Evolutionary conservation across 2,797 vertebrate genomes (phyloP), one percentile per base, ranked within the genome.

Genomic region (Oophaga sylvatica): DNA sequence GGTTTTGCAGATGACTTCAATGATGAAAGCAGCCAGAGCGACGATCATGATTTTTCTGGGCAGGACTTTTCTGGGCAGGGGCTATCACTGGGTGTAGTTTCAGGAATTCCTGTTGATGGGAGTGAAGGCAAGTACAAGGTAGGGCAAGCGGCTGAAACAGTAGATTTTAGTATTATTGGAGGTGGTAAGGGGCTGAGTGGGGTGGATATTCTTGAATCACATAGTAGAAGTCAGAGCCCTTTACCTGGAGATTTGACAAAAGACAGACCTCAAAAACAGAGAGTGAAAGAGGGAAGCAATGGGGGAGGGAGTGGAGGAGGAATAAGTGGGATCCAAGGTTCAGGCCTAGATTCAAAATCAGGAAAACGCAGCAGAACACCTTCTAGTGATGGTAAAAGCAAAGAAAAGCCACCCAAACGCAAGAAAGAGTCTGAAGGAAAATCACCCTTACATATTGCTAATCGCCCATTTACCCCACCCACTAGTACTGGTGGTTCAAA

Each of bases 361-460:
- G 95, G 97, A 79, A 99, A 99, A 91, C 97, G 98, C 86, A 99
- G 97, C 91, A 95, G 98, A 83, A 99, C 98, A 0, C 97, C 98
- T 0, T 99, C 98, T 83, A 99, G 96, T 16, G 98, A 99, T 88
- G 97, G 98, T 8, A 99, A 99, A 90, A 97, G 95, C 85, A 99
- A 99, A 95, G 98, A 99, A 84, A 99, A 99, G 82, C 97, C 97
- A 48, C 95, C 97, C 1, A 99, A 99, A 91, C 92, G 98, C 70
- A 99, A 99, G 92, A 99, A 99, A 41, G 98, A 99, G 90, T 95
- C 96, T 0, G 98, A 99, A 85, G 97, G 97, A 78, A 99, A 99
- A 89, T 99, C 98, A 3, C 98, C 98, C 0, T 99, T 98, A 86
- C 97, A 99, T 90, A 98, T 97, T 83, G 96, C 96, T 0, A 97